Conservation (phyloP, 2,888 invertebrate genomes). For the Timandra comae region DNA sequence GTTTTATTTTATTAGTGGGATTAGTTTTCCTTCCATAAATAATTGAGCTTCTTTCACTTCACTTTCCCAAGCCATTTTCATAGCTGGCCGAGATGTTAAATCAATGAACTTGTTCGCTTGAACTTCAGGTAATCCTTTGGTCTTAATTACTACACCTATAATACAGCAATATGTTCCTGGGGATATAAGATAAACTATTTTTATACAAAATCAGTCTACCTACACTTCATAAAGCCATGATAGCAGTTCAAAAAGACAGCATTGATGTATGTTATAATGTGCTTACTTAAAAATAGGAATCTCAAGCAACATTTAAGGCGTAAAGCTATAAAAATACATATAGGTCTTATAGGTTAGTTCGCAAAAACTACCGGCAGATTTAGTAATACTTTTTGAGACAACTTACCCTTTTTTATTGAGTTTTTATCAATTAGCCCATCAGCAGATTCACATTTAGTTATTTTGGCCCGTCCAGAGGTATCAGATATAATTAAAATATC, state of each 20-base stretch:
- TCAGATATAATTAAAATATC: constrained; percentile 65
- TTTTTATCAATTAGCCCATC: constrained; percentile 55
- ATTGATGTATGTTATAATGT: no score
- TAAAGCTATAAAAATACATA: no score
- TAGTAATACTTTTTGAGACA: no score
- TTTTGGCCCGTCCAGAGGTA: constrained; percentile 53
- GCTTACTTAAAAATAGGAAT: no score
- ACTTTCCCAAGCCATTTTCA: constrained; percentile 53
- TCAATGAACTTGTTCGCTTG: constrained; percentile 61
- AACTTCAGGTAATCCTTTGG: constrained; percentile 60
- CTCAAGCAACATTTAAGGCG: no score
- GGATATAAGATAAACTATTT: no score
- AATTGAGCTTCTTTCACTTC: constrained; percentile 60
- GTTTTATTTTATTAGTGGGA: constrained; percentile 33
- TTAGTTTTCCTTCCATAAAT: constrained; percentile 46
- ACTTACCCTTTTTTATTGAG: constrained; percentile 52
- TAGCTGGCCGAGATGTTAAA: constrained; percentile 44
- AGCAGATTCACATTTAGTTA: constrained; percentile 59
- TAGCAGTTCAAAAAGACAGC: no score
- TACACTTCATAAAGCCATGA: no score
- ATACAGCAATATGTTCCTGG: constrained; percentile 65
- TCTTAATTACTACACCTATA: constrained; percentile 55
- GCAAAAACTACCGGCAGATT: no score
- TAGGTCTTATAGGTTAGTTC: no score
- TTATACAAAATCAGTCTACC: no score